Evolutionary conservation across 2,888 invertebrate genomes (phyloP).

Genomic region (Campoletis raptor): DNA sequence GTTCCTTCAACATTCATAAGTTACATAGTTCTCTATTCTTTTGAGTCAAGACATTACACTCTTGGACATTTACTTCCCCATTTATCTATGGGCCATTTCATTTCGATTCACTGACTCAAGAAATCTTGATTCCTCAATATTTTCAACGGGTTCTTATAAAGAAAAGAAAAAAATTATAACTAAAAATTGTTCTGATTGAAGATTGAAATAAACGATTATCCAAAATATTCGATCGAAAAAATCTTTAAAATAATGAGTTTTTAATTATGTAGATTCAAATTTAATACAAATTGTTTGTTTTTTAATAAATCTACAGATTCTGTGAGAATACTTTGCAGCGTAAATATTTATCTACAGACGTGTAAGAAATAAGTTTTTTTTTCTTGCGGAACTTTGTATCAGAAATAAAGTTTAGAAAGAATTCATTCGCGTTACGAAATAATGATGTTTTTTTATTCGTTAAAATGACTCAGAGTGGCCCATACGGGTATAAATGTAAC

Average conservation of each 20-base stretch:
- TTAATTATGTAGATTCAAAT: neutral
- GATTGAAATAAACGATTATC: neutral
- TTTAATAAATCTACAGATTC: neutral
- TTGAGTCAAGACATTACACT: conserved; percentile 43
- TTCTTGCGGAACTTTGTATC: neutral
- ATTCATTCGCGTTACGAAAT: neutral
- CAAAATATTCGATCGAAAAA: neutral
- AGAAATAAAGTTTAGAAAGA: neutral
- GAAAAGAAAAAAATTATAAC: neutral
- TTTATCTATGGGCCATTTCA: conserved; percentile 22
- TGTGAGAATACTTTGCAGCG: too few relatives aligned
- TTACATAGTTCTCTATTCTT: conserved; percentile 49
- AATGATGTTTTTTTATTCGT: neutral
- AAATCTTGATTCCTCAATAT: neutral
- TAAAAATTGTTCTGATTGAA: neutral
- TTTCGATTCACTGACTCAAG: neutral
- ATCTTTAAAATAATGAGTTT: neutral
- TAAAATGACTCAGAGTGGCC: conserved; percentile 30
- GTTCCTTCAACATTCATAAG: conserved; percentile 35
- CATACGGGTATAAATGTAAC: conserved; percentile 41
- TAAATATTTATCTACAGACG: neutral
- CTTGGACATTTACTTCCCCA: conserved; percentile 44
- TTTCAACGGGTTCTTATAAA: neutral
- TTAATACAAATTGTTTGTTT: neutral
- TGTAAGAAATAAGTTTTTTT: neutral